Percentiles rank a stretch among this genome's conserved stretches.
phyloP scores from a whole-genome alignment of 2,113 vertebrate species.

The Poeciliopsis occidentalis region DNA sequence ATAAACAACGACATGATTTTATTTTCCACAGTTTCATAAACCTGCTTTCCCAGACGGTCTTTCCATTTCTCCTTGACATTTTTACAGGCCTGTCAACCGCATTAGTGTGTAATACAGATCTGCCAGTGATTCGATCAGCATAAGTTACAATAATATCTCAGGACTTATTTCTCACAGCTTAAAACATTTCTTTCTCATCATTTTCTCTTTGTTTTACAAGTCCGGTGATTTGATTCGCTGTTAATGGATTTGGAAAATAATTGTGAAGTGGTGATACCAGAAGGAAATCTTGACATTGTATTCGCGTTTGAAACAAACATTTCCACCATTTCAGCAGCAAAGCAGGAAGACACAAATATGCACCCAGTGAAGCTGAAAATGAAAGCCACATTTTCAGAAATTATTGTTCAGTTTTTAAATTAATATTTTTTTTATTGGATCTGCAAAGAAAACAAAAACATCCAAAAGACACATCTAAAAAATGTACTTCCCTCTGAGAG shows the following conservation, averaged over 20 bases:
- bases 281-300: not conserved
- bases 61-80: constrained; percentile 18
- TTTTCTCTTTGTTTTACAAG: not conserved
- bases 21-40: constrained; percentile 53
- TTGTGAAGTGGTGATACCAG: not conserved
- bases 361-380: not conserved
- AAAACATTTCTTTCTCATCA: not conserved
- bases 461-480: constrained; percentile 3
- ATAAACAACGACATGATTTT: constrained; percentile 63
- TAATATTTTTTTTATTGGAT: not conserved
- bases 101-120: not conserved
- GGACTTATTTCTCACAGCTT: too few species aligned
- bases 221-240: not conserved
- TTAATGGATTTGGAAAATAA: not conserved
- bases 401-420: not conserved
- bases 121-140: too few species aligned
- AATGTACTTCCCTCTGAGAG: constrained; percentile 3
- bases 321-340: not conserved
- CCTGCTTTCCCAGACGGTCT: constrained; percentile 26
- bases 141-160: too few species aligned
- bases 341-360: not conserved
- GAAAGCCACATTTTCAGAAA: not conserved
- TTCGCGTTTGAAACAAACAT: not conserved
- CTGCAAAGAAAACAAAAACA: constrained; percentile 19
- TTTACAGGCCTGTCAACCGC: not conserved